phyloP scores from a whole-genome alignment of 2,113 vertebrate species.

The Syngnathus scovelli region DNA sequence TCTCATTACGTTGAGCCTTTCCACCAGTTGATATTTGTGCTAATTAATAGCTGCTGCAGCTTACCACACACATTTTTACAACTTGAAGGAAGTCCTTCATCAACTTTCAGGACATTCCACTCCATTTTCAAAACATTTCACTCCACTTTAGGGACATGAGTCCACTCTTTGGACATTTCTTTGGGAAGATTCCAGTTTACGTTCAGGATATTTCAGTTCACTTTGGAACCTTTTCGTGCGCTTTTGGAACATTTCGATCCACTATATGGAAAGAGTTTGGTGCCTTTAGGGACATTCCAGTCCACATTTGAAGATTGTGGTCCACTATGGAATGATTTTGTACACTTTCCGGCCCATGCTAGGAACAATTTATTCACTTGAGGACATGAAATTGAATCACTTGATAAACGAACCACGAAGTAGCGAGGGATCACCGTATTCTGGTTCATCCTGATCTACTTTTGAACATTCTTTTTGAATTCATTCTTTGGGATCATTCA shows the following conservation, averaged over 20 bases:
- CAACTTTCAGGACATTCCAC: not conserved
- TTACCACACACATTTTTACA: not conserved
- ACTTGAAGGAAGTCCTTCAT: not conserved
- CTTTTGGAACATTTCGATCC: not conserved
- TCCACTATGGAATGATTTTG: not conserved
- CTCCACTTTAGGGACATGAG: not conserved
- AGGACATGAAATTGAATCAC: not conserved
- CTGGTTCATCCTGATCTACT: not conserved
- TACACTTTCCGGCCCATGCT: not conserved
- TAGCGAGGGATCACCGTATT: not conserved
- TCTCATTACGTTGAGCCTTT: not conserved
- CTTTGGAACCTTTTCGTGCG: too few species aligned
- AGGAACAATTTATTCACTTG: not conserved
- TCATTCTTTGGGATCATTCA: not conserved
- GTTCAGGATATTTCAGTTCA: too few species aligned
- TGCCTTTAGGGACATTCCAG: not conserved
- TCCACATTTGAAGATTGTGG: not conserved
- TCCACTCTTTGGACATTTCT: too few species aligned
- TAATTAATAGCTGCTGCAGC: not conserved
- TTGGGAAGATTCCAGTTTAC: too few species aligned
- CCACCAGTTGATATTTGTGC: not conserved
- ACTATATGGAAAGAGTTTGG: not conserved
- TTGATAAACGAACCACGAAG: not conserved
- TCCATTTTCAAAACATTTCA: not conserved
- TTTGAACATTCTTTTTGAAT: not conserved